Base-by-base conservation (phyloP, 2,113 vertebrate species). In the Speoplatyrhinus poulsoni region DNA sequence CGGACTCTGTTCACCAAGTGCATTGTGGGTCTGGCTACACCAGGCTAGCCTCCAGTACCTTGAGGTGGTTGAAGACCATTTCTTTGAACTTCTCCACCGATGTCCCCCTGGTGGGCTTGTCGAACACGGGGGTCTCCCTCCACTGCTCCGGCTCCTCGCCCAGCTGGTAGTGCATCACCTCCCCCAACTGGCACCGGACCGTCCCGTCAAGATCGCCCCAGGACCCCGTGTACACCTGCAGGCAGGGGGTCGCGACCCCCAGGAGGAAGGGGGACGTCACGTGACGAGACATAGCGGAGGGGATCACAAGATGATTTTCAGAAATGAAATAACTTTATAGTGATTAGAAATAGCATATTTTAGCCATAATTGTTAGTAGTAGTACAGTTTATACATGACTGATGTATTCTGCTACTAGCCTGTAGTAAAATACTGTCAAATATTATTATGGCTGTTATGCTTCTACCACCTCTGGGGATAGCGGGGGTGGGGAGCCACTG, bases 81-180 rank as follows among this genome's bases (percentile, higher is more conserved):
- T 99, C 96, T 87, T 95, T 94, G 88, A 99, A 98, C 92, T 97
- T 98, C 87, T 99, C 95, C 83, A 98, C 96, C 11, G 98, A 98
- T 2, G 98, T 99, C 72, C 97, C 98, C 89, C 93, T 94, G 46
- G 95, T 98, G 69, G 98, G 98, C 79, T 96, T 98, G 89, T 98
- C 96, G 82, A 99, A 99, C 4, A 96, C 87, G 2, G 94, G 85
- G 26, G 92, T 76, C 89, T 97, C 95, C 79, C 92, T 96, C 66
- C 94, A 94, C 60, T 95, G 96, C 87, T 99, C 96, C 57, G 95
- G 89, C 85, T 99, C 95, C 58, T 92, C 92, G 60, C 94, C 95
- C 90, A 98, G 93, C 85, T 98, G 95, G 48, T 94, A 94, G 75
- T 91, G 95, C 75, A 88, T 75, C n/a, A 93, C 86, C 87, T 95